Base-by-base conservation (phyloP, 1,140 invertebrate species). In the Protaetia brevitarsis region DNA sequence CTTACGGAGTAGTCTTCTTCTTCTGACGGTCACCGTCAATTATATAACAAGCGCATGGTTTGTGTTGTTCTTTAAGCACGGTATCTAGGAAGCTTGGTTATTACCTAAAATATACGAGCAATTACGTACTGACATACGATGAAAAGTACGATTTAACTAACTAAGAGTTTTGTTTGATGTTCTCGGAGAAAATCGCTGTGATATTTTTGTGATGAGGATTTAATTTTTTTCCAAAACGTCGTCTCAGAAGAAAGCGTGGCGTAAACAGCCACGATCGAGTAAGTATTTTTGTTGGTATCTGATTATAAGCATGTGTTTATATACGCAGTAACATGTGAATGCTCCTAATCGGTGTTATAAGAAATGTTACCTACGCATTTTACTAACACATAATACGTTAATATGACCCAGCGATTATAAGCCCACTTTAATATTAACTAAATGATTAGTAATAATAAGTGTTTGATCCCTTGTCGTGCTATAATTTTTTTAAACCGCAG, bases 21-120 rank as follows among this genome's bases (percentile, higher is more conserved):
- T n/a, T 59, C 30, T 34, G 82, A 90, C 76, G 67, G 78, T 65
- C 82, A 88, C 72, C 71, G 69, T 13, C 81, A 83, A 68, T 78
- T 63, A 62, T 70, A 2, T 74, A 34, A 59, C 19, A 8, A 29
- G n/a, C 57, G 41, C 41, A 51, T 51, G 41, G 41, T 51, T 16
- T 51, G 16, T 45, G 16, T 45, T 51, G 41, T 19, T 51, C 10
- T 16, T 5, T n/a, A 34, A 6, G 13, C 13, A 11, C 13, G 13
- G 31, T 2, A 8, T 11, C 13, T 34, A 34, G 8, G 8, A 34
- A 11, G 13, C 13, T 11, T 2, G 5, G 13, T 34, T 34, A 8
- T 1, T 11, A 1, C 31, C 31, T 8, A 34, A 34, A 11, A 34
- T 34, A 11, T 34, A 34, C 31, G 1, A 34, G 4, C 31, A 34